Conservation (phyloP, 2,888 invertebrate genomes). For the Ectemnius continuus region DNA sequence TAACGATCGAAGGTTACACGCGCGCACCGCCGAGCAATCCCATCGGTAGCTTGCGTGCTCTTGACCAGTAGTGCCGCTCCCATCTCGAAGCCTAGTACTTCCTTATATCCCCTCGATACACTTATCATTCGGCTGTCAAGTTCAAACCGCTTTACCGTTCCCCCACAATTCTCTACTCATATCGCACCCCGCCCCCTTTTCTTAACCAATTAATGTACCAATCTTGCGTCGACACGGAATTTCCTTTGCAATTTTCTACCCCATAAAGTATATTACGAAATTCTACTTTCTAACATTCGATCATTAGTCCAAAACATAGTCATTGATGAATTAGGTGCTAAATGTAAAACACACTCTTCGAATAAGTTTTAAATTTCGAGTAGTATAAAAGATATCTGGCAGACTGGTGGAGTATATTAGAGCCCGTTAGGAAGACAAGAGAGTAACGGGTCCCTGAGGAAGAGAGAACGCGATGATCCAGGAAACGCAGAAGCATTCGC, state of each 20-base stretch:
- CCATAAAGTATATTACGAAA: no score
- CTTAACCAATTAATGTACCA: no score
- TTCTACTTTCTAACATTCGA: no score
- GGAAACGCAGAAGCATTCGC: conserved; percentile 45
- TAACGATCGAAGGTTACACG: conserved; percentile 39
- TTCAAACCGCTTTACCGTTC: not conserved
- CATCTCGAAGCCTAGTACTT: conserved; percentile 40
- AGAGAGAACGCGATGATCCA: conserved; percentile 61
- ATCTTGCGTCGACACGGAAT: no score
- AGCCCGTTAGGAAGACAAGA: conserved; percentile 43
- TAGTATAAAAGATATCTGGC: conserved; percentile 24
- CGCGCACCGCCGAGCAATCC: conserved; percentile 21
- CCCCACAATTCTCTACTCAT: not conserved
- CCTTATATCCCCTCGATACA: conserved; percentile 36
- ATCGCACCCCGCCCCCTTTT: not conserved
- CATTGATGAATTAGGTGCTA: no score
- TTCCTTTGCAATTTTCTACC: no score
- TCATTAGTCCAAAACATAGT: no score
- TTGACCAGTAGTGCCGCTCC: conserved; percentile 37
- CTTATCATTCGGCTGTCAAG: conserved; percentile 18
- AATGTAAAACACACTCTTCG: no score
- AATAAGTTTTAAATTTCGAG: no score
- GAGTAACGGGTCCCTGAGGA: not conserved
- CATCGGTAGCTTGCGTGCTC: conserved; percentile 35
- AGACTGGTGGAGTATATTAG: conserved; percentile 35